phyloP scores from a whole-genome alignment of 2,797 vertebrate genomes.

The Pristis pectinata region DNA sequence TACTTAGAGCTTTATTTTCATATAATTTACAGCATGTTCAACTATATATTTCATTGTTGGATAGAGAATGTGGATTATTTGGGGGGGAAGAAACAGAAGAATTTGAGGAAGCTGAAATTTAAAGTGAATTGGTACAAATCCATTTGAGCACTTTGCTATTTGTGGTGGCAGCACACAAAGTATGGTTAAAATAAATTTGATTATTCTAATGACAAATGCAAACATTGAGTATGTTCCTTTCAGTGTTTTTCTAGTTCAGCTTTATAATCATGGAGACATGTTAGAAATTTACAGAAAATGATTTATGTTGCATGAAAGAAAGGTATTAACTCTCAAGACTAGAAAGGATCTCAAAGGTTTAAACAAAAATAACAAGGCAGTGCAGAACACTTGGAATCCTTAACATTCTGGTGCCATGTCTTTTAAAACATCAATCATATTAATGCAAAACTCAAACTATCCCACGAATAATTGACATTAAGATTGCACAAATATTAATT shows the following conservation, averaged over 20 bases:
- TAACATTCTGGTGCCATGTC: neutral
- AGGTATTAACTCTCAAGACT: neutral
- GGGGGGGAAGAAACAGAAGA: neutral
- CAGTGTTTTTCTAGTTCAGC: neutral
- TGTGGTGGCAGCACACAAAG: neutral
- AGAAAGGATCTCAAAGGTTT: neutral
- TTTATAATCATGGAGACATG: neutral
- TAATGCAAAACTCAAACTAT: neutral
- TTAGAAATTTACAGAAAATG: neutral
- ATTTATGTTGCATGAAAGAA: neutral
- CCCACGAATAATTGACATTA: neutral
- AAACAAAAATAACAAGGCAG: constrained; percentile 11
- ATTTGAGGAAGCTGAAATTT: neutral
- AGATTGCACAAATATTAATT: neutral
- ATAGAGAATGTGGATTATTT: neutral
- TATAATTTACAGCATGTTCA: too few species aligned
- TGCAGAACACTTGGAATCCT: neutral
- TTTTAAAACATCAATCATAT: neutral
- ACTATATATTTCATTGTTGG: neutral
- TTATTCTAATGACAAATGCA: neutral
- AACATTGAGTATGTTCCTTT: neutral
- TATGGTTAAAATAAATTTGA: neutral
- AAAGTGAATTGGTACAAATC: neutral
- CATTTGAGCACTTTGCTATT: neutral
- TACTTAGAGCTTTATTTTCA: neutral